These are phyloP conservation scores for Eilema depressum DNA, from an alignment of 2,888 invertebrate genomes.

Conservation along the genomic window DNA sequence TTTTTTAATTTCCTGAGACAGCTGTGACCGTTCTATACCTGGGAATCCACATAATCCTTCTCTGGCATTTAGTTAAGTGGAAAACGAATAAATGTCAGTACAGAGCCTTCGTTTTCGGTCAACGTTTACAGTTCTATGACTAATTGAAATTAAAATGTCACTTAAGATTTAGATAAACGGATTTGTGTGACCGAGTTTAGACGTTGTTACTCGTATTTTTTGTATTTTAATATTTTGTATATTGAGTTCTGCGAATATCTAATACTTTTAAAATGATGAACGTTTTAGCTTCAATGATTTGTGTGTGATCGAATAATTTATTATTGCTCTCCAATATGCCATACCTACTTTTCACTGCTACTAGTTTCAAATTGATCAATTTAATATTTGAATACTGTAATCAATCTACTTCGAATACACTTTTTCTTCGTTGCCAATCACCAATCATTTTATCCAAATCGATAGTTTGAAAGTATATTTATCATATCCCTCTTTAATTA, in stretches of 20 bases:
- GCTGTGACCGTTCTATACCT: constrained; percentile 54
- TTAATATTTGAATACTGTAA: constrained; percentile 40
- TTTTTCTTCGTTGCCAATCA: constrained; percentile 43
- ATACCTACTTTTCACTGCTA: constrained; percentile 21
- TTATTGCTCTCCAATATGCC: constrained; percentile 23
- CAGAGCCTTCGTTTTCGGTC: constrained; percentile 45
- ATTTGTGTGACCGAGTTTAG: constrained; percentile 47
- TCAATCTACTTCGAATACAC: constrained; percentile 45
- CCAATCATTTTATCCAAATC: constrained; percentile 51
- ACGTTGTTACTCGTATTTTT: constrained; percentile 28
- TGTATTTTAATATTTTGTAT: constrained; percentile 21
- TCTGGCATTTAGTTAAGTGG: constrained; percentile 75
- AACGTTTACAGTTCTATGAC: constrained; percentile 62
- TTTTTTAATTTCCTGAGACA: constrained; percentile 53
- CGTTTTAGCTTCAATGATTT: constrained; percentile 25
- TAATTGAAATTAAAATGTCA: constrained; percentile 76
- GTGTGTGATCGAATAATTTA: constrained; percentile 30
- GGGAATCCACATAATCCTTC: constrained; percentile 70
- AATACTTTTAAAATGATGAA: background rate
- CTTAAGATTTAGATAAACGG: constrained; percentile 72
- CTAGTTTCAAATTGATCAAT: constrained; percentile 37
- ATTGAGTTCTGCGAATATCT: background rate
- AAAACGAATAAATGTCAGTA: constrained; percentile 70
- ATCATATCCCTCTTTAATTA: constrained; percentile 61
- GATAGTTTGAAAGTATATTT: constrained; percentile 46